Conservation (phyloP, 2,113 vertebrate species). For the Marcusenius ussheri region DNA sequence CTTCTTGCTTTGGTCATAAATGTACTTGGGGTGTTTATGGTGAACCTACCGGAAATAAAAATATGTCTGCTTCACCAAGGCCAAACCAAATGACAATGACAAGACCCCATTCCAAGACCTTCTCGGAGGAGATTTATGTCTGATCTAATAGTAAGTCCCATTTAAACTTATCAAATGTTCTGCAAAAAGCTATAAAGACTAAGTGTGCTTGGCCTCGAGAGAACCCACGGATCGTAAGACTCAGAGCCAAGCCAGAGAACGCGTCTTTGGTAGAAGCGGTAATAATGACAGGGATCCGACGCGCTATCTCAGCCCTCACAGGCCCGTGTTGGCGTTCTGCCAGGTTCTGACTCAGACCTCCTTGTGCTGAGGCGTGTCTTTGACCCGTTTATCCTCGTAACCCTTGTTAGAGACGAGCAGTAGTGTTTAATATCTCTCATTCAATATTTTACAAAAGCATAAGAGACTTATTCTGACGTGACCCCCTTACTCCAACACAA, state of each 20-base stretch:
- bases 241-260: not conserved
- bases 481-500: not conserved
- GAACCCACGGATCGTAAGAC: not conserved
- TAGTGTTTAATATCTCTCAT: not conserved
- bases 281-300: not conserved
- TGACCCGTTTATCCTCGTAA: not conserved
- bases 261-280: not conserved
- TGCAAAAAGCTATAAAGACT: constrained; percentile 2
- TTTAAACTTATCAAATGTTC: constrained; percentile 1
- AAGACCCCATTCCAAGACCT: not conserved
- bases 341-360: constrained; percentile 10
- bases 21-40: not conserved
- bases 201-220: constrained; percentile 6
- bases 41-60: not conserved
- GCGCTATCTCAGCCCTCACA: not conserved
- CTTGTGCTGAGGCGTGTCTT: not conserved
- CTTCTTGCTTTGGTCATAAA: not conserved
- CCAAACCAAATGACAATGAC: not conserved
- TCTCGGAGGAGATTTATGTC: not conserved
- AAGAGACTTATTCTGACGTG: not conserved
- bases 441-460: not conserved
- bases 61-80: not conserved
- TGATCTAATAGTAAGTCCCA: not conserved
- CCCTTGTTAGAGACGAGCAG: not conserved
- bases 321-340: not conserved